A percentile compares a stretch with the other conserved stretches of the same genome.
These are phyloP conservation scores for Carassius gibelio DNA, from an alignment of 2,113 vertebrate genomes.

Conservation along the genomic window DNA sequence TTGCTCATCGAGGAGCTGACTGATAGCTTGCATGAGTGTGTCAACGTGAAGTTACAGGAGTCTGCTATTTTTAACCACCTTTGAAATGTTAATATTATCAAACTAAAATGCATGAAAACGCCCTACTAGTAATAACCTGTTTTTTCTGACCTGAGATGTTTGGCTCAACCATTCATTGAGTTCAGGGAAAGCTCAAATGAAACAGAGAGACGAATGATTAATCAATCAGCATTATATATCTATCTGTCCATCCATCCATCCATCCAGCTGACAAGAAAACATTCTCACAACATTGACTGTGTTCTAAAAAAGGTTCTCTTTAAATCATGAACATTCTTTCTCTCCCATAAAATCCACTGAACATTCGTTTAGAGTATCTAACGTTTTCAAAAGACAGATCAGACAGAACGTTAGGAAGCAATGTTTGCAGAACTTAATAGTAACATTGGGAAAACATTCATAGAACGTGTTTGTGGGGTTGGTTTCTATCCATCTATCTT, in stretches of 20 bases:
- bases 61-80: background rate
- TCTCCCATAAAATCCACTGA: background rate
- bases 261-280: background rate
- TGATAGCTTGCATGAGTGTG: background rate
- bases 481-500: too few species aligned
- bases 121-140: background rate
- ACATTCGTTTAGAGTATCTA: background rate
- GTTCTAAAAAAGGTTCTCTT: background rate
- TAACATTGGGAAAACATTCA: background rate
- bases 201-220: too few species aligned
- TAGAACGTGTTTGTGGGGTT: background rate
- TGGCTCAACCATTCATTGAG: too few species aligned
- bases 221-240: too few species aligned
- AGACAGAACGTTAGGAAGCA: background rate
- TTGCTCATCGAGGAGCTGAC: background rate
- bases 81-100: background rate
- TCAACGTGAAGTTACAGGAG: background rate
- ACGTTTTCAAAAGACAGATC: background rate
- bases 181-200: background rate
- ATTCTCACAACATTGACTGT: background rate
- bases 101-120: background rate
- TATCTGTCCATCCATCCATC: too few species aligned
- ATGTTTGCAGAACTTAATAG: background rate
- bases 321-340: background rate
- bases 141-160: background rate